phyloP scores from a whole-genome alignment of 2,888 invertebrate species.

The Chrysopilus asiliformis region DNA sequence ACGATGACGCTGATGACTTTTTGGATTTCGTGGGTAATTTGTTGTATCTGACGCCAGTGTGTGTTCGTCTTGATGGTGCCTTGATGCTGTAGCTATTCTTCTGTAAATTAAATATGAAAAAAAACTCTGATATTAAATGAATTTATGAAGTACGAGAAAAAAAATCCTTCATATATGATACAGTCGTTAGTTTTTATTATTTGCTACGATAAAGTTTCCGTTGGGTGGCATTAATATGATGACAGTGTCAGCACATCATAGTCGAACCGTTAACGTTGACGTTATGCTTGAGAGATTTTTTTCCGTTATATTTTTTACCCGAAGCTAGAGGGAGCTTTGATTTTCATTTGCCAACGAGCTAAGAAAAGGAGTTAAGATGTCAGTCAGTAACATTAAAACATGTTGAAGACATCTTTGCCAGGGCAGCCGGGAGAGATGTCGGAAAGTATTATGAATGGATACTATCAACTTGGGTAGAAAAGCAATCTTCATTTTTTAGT shows the following conservation, averaged over 20 bases:
- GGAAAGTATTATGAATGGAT: too few species aligned
- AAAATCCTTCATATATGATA: too few species aligned
- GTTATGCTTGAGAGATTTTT: too few species aligned
- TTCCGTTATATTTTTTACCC: too few species aligned
- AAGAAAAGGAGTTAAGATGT: too few species aligned
- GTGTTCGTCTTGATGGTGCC: conserved; percentile 9
- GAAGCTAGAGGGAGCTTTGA: too few species aligned
- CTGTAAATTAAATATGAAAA: conserved; percentile 17
- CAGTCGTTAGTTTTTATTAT: conserved; percentile 1
- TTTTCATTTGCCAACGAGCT: too few species aligned
- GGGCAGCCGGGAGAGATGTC: too few species aligned
- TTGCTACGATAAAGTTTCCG: background rate
- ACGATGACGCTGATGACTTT: conserved; percentile 16
- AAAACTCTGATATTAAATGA: conserved; percentile 1
- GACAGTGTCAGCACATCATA: background rate
- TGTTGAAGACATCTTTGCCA: too few species aligned
- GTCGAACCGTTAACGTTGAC: conserved; percentile 1
- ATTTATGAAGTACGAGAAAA: conserved; percentile 1
- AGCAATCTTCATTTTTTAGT: too few species aligned
- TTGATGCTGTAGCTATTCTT: conserved; percentile 22
- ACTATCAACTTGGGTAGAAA: too few species aligned
- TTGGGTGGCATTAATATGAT: background rate
- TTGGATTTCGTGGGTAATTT: conserved; percentile 24
- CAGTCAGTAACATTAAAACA: too few species aligned
- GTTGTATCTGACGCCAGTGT: conserved; percentile 29